phyloP scores from a whole-genome alignment of 2,113 vertebrate species.

The Anhinga anhinga region DNA sequence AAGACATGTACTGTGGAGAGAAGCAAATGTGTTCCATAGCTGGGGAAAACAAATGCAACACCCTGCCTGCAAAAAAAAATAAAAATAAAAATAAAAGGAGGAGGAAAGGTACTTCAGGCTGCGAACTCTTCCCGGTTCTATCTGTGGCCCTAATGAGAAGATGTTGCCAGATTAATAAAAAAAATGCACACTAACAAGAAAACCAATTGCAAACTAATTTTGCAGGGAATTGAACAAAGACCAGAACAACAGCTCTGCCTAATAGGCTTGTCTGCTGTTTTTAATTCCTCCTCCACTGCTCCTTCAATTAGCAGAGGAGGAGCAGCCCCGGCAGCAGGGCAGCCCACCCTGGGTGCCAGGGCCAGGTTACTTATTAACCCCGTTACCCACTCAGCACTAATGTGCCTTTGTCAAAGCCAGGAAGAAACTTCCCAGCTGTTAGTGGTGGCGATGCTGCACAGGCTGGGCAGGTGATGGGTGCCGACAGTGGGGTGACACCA shows the following conservation, averaged over 20 bases:
- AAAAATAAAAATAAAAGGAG: too few relatives aligned
- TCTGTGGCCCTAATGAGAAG: background rate
- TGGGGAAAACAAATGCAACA: background rate
- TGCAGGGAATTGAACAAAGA: background rate
- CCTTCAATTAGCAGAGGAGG: background rate
- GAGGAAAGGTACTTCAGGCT: background rate
- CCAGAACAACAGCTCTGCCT: background rate
- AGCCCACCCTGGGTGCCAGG: background rate
- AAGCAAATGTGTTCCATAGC: background rate
- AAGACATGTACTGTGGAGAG: rapidly evolving
- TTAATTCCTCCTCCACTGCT: background rate
- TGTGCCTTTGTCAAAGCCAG: background rate
- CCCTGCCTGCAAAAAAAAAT: too few relatives aligned
- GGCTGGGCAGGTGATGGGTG: background rate
- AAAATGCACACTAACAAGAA: background rate
- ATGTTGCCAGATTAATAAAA: background rate
- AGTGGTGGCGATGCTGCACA: background rate
- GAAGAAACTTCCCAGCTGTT: background rate
- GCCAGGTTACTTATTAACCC: background rate
- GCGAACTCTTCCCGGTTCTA: background rate
- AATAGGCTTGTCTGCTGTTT: background rate
- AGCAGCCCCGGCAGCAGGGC: background rate
- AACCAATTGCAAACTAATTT: background rate
- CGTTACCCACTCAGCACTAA: background rate
- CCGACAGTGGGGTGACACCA: background rate